Conservation (phyloP, 1,140 invertebrate genomes). For the Diplogasteroides magnus region DNA sequence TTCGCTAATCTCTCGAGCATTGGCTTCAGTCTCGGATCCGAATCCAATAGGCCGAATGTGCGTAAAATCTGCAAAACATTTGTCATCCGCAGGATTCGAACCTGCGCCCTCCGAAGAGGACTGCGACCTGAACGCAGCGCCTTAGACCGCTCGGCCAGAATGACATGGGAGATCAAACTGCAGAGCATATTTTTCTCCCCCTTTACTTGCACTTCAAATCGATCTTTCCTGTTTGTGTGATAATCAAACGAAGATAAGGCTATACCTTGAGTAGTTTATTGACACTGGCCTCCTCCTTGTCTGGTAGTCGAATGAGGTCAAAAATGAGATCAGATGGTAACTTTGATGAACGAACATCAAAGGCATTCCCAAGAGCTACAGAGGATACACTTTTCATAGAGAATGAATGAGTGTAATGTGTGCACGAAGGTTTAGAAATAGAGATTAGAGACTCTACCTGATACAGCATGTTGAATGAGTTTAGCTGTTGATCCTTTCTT, state of each 20-base stretch:
- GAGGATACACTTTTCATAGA: background rate
- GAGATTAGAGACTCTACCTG: background rate
- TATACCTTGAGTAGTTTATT: conserved; percentile 40
- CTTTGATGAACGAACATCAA: background rate
- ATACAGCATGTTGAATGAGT: no score
- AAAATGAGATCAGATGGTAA: conserved; percentile 38
- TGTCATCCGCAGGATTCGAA: conserved; percentile 45
- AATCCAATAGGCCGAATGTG: conserved; percentile 43
- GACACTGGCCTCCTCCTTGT: conserved; percentile 48
- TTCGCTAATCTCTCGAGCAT: conserved; percentile 49
- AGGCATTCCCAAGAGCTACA: background rate
- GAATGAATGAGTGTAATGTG: background rate
- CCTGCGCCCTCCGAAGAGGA: conserved; percentile 58
- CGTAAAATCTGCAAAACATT: conserved; percentile 26
- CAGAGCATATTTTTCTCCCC: background rate
- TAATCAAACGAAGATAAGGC: no score
- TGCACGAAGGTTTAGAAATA: background rate
- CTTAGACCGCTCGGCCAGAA: conserved; percentile 84
- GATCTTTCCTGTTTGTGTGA: background rate
- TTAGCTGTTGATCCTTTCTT: no score
- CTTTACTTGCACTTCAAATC: background rate
- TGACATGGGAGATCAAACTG: conserved; percentile 9
- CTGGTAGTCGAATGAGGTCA: conserved; percentile 51
- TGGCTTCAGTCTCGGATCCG: conserved; percentile 39
- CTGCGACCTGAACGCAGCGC: conserved; percentile 87